Base-by-base conservation (phyloP, 2,797 vertebrate genomes). In the Crypturellus tataupa region DNA sequence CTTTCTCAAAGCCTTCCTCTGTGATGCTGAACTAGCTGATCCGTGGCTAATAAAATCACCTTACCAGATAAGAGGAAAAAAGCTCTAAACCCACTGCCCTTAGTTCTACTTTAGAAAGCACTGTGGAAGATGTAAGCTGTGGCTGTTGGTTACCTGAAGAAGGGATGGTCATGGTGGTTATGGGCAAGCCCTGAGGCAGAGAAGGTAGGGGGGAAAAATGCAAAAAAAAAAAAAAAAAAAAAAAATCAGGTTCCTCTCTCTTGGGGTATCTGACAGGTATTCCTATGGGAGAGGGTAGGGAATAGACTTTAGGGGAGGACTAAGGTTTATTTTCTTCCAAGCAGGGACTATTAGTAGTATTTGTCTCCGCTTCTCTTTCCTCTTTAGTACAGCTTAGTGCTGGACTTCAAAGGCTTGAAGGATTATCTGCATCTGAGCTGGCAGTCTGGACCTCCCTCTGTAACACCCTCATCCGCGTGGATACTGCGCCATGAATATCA, bases 401-500 rank as follows among this genome's bases (percentile, higher is more conserved):
- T 99, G 94, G 96, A 97, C 65, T 96, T 97, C 20, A 98, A 98
- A 23, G 97, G 98, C 81, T 97, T 99, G 91, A 98, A 98, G 96
- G 93, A 95, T 95, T 99, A 99, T 93, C 97, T 99, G 46, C 96
- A 86, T 25, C 95, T 97, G 12, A 98, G 98, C 96, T 97, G 97
- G 96, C 97, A 98, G 94, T 97, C 97, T 5, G 92, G 86, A 27
- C 97, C 98, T 35, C 98, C 98, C 42, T 95, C 93, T 11, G 85
- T 99, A 85, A 98, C 98, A 71, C 97, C 98, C 49, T 96, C 96
- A 93, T 98, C 97, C 29, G 98, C 96, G 0, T 99, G 99, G 99
- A 97, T 99, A 65, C 97, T 99, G 58, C 98, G 97, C 68, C 99
- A 99, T 4, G 99, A 99, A 60, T 98, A 99, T 97, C 98, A 99